These are phyloP conservation scores for Dinoponera quadriceps DNA, from an alignment of 1,140 invertebrate species.

Conservation along the genomic window DNA sequence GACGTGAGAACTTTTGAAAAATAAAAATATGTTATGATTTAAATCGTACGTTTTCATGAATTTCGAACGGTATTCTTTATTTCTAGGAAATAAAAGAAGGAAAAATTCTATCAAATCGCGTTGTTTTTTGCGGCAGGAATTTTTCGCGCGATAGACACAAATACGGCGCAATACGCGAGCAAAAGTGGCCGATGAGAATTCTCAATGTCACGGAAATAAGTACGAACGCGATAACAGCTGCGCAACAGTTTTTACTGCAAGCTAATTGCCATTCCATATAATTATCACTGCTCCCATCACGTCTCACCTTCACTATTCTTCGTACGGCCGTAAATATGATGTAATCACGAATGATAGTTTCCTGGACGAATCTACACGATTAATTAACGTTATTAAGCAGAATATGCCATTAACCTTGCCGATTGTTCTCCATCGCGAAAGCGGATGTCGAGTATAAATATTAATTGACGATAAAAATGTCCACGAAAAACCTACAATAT, in stretches of 20 bases:
- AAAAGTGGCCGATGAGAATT: slow-evolving; percentile 10
- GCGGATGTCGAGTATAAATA: neutral
- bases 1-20: neutral
- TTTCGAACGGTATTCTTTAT: neutral
- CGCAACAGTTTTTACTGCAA: slow-evolving; percentile 48
- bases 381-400: slow-evolving; percentile 15
- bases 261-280: slow-evolving; percentile 41
- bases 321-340: neutral
- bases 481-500: neutral
- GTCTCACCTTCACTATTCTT: slow-evolving; percentile 31
- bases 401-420: neutral
- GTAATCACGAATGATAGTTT: slow-evolving; percentile 18
- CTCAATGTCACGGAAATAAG: slow-evolving; percentile 42
- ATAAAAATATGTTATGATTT: neutral
- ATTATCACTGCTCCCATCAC: slow-evolving; percentile 27
- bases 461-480: neutral
- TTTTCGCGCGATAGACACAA: neutral
- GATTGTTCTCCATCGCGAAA: neutral
- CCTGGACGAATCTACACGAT: slow-evolving; percentile 2
- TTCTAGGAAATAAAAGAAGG: neutral
- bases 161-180: slow-evolving; percentile 10
- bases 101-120: neutral
- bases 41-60: neutral
- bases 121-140: neutral
- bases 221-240: slow-evolving; percentile 29